These are phyloP conservation scores for Ammodytes marinus DNA, from an alignment of 2,113 vertebrate species.

Conservation along the genomic window DNA sequence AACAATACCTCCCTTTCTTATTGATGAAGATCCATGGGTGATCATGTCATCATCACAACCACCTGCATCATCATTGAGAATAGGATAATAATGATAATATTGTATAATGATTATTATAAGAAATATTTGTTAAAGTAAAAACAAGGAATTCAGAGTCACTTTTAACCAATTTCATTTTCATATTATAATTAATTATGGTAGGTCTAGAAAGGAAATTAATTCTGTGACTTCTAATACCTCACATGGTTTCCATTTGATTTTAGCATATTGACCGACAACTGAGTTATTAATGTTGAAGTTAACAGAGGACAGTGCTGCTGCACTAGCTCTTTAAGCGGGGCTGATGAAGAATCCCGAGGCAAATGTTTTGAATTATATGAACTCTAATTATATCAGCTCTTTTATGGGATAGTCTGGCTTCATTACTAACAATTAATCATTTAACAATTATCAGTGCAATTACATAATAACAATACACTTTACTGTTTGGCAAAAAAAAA, in stretches of 20 bases:
- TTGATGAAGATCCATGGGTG: neutral
- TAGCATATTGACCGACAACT: slow-evolving; percentile 28
- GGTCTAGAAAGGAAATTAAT: slow-evolving; percentile 46
- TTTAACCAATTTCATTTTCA: slow-evolving; percentile 25
- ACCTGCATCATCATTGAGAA: no score
- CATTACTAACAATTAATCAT: neutral
- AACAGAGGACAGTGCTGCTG: slow-evolving; percentile 42
- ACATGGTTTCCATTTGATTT: slow-evolving; percentile 59
- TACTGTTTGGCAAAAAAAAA: neutral
- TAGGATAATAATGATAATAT: no score
- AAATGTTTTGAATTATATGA: slow-evolving; percentile 61
- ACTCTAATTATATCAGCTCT: slow-evolving; percentile 53
- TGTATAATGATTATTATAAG: neutral
- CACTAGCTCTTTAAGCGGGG: slow-evolving; percentile 34
- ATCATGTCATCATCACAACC: neutral
- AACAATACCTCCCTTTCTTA: neutral
- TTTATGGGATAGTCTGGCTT: neutral
- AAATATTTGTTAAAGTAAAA: slow-evolving; percentile 5
- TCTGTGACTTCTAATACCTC: slow-evolving; percentile 37
- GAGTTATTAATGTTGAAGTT: slow-evolving; percentile 56
- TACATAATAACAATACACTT: neutral
- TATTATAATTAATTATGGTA: slow-evolving; percentile 28
- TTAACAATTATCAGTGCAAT: slow-evolving; percentile 5
- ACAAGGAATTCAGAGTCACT: slow-evolving; percentile 8
- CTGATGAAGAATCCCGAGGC: slow-evolving; percentile 51